A percentile compares a stretch with the other conserved stretches of the same genome.
Evolutionary conservation across 1,140 invertebrate species (phyloP).

Genomic region (Hydropsyche tenuis): DNA sequence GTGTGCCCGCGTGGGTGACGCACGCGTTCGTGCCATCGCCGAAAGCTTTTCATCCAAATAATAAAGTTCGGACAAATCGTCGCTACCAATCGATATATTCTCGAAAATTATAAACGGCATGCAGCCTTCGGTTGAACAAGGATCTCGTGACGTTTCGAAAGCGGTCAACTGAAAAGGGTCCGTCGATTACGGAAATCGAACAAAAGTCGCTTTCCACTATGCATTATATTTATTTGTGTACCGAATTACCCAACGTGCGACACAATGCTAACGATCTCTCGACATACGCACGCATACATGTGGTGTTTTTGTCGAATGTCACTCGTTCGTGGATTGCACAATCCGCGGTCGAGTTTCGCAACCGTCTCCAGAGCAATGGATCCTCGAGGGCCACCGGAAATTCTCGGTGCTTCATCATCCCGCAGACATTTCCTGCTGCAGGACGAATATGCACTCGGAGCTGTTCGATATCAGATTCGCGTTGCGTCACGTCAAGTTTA

Average conservation of each 20-base stretch:
- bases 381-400: background rate
- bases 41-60: background rate
- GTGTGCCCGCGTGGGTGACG: background rate
- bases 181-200: background rate
- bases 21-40: background rate
- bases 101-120: too few relatives aligned
- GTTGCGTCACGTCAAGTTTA: slow-evolving; percentile 27
- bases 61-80: too few relatives aligned
- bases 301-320: background rate
- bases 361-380: too few relatives aligned
- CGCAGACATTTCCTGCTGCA: background rate
- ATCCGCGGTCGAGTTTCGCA: background rate
- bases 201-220: background rate
- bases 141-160: too few relatives aligned
- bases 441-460: too few relatives aligned
- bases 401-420: too few relatives aligned
- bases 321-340: background rate
- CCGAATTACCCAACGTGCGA: slow-evolving; percentile 41
- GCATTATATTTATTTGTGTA: background rate
- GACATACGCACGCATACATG: slow-evolving; percentile 9
- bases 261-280: slow-evolving; percentile 42
- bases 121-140: too few relatives aligned
- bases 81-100: too few relatives aligned
- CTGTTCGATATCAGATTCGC: too few relatives aligned
- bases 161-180: background rate